Percentiles rank a stretch among this genome's conserved stretches.
These are phyloP conservation scores for Hyaena hyaena DNA, from an alignment of 2,113 vertebrate species.

Conservation along the genomic window DNA sequence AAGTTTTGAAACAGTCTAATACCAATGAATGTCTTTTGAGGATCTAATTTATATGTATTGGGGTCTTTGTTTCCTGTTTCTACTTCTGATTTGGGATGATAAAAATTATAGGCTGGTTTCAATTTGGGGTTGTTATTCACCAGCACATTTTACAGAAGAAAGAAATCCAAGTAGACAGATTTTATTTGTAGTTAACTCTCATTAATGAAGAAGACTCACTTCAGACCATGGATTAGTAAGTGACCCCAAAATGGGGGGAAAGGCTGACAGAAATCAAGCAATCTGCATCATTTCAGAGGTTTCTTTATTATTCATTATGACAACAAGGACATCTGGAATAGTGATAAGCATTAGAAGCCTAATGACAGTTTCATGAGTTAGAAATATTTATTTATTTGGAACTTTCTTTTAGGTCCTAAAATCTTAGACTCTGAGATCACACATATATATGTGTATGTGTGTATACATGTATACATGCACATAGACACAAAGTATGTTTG, in stretches of 20 bases:
- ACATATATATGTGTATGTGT: not conserved
- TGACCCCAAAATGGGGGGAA: not conserved
- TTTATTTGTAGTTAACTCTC: constrained; percentile 52
- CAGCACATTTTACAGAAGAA: constrained; percentile 34
- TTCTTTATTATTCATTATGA: not conserved
- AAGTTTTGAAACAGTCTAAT: constrained; percentile 36
- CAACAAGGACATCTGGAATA: not conserved
- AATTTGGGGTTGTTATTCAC: constrained; percentile 48
- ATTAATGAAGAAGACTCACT: constrained; percentile 35
- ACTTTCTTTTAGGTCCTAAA: constrained; percentile 48
- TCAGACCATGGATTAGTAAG: not conserved
- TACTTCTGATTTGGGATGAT: constrained; percentile 58
- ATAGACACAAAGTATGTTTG: not conserved
- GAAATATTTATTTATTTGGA: not conserved
- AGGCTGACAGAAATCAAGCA: not conserved
- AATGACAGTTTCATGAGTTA: not conserved
- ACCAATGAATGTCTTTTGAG: constrained; percentile 1
- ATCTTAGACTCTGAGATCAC: constrained; percentile 55
- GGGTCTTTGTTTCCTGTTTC: constrained; percentile 57
- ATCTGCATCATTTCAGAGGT: not conserved
- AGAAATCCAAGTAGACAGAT: not conserved
- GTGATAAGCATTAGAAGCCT: not conserved
- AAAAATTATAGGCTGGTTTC: constrained; percentile 49
- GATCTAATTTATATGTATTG: constrained; percentile 50
- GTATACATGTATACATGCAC: too few relatives aligned